These are phyloP conservation scores for Chydorus sphaericus DNA, from an alignment of 2,888 invertebrate species.

Conservation along the genomic window DNA sequence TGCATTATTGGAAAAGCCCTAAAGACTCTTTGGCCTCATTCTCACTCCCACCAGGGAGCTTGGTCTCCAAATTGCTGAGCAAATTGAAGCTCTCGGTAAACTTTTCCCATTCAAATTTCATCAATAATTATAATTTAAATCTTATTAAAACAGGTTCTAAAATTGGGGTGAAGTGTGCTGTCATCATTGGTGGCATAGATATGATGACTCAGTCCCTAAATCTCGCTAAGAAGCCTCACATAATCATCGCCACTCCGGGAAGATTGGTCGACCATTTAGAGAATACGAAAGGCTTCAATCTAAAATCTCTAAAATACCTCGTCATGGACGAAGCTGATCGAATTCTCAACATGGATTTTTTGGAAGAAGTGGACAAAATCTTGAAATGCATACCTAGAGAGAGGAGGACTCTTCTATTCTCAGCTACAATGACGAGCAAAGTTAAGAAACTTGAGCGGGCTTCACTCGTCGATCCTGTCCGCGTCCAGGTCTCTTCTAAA, in stretches of 20 bases:
- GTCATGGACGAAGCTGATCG: conserved; percentile 34
- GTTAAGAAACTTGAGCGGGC: conserved; percentile 92
- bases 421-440: conserved; percentile 98
- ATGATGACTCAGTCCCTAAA: conserved; percentile 87
- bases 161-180: conserved; percentile 88
- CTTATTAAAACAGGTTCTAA: conserved; percentile 40
- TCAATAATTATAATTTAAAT: too few relatives aligned
- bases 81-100: conserved; percentile 56
- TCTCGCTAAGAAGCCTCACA: conserved; percentile 89
- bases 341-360: conserved; percentile 98
- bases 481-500: conserved; percentile 87
- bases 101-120: neutral
- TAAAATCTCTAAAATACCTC: conserved; percentile 73
- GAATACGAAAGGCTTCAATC: conserved; percentile 93
- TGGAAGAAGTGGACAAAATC: conserved; percentile 93
- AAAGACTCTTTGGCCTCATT: conserved; percentile 81
- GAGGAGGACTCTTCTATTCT: conserved; percentile 82
- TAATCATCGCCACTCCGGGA: conserved; percentile 93
- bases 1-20: conserved; percentile 73
- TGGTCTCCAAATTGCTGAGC: conserved; percentile 96
- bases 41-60: conserved; percentile 94
- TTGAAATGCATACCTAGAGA: conserved; percentile 80
- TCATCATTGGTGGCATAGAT: conserved; percentile 97
- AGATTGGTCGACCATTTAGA: conserved; percentile 89
- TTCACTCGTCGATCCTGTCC: conserved; percentile 82